These are phyloP conservation scores for Pristionchus pacificus DNA, from an alignment of 1,140 invertebrate species.

Conservation along the genomic window DNA sequence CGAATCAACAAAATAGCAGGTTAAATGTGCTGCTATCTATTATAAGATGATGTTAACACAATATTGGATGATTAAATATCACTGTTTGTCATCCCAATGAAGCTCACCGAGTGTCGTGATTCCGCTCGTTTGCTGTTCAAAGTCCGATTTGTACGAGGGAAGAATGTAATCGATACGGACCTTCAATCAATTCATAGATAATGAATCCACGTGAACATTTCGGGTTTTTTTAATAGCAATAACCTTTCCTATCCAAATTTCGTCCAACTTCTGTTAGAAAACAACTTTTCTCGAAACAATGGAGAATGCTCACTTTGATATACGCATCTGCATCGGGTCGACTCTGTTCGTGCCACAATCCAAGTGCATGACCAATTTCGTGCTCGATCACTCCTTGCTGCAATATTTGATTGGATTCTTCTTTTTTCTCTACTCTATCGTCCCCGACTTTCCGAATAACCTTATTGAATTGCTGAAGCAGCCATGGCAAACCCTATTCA, in stretches of 20 bases:
- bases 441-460: neutral
- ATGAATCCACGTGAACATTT: neutral
- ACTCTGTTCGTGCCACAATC: constrained; percentile 61
- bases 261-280: neutral
- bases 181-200: neutral
- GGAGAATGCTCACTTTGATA: constrained; percentile 36
- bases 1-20: no score
- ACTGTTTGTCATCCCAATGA: no score
- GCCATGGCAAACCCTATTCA: no score
- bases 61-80: no score
- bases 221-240: neutral
- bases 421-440: neutral
- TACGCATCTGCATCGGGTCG: constrained; percentile 56
- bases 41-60: no score
- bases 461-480: no score
- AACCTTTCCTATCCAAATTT: neutral
- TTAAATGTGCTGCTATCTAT: no score
- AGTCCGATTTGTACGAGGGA: constrained; percentile 49
- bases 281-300: no score
- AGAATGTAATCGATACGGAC: constrained; percentile 58
- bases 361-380: constrained; percentile 62
- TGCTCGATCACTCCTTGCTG: constrained; percentile 57
- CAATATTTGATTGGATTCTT: constrained; percentile 29
- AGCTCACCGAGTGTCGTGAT: constrained; percentile 21
- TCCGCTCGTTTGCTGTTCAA: constrained; percentile 40